These are phyloP conservation scores for Scomber japonicus DNA, from an alignment of 2,113 vertebrate species.

Conservation along the genomic window DNA sequence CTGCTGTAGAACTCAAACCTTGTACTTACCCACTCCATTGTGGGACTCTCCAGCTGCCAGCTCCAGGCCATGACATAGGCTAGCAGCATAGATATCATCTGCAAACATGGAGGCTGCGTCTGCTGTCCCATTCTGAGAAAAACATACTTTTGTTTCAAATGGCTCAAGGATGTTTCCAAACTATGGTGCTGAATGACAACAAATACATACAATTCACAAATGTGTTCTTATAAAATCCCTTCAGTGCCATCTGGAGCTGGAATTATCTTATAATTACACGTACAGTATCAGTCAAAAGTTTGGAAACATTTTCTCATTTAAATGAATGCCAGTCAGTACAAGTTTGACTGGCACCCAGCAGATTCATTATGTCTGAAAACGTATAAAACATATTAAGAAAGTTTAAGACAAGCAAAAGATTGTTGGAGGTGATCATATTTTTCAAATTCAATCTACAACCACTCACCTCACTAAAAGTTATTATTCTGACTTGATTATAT, in stretches of 20 bases:
- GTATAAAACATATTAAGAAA: not conserved
- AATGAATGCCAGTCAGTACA: too few species aligned
- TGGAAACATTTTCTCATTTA: too few species aligned
- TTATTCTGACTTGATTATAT: not conserved
- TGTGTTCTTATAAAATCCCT: too few species aligned
- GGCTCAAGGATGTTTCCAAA: not conserved
- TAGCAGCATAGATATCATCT: slow-evolving; percentile 86
- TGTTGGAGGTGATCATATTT: too few species aligned
- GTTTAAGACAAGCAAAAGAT: not conserved
- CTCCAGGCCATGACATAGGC: slow-evolving; percentile 85
- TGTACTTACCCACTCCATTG: slow-evolving; percentile 80
- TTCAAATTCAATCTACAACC: too few species aligned
- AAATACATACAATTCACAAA: not conserved
- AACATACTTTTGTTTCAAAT: slow-evolving; percentile 8
- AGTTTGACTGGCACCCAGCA: too few species aligned
- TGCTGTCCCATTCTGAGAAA: slow-evolving; percentile 84
- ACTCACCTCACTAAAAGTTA: not conserved
- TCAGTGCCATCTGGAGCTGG: too few species aligned
- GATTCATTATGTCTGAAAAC: too few species aligned
- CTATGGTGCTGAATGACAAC: not conserved
- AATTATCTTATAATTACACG: too few species aligned
- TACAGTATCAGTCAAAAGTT: too few species aligned
- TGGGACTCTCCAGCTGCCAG: slow-evolving; percentile 85
- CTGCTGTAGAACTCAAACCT: slow-evolving; percentile 4
- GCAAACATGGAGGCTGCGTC: slow-evolving; percentile 85